Conservation (phyloP, 2,888 invertebrate species). For the Ischnura elegans region DNA sequence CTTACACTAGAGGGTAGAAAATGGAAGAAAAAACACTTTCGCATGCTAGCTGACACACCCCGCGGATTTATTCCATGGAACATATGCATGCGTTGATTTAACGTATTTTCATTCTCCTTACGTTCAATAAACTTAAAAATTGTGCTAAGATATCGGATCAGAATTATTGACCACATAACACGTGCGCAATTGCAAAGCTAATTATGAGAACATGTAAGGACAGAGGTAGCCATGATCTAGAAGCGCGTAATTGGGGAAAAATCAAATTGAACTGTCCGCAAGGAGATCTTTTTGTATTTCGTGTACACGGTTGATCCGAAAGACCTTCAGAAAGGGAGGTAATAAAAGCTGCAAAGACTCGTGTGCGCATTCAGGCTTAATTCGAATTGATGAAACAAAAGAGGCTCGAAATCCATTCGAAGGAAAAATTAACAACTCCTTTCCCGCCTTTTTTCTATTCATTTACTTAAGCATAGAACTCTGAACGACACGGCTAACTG, state of each 20-base stretch:
- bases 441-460: background rate
- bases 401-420: background rate
- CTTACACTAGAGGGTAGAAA: no score
- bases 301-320: background rate
- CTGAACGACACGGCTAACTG: background rate
- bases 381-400: background rate
- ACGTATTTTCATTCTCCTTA: no score
- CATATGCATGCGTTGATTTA: no score
- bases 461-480: background rate
- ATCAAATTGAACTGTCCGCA: constrained; percentile 12
- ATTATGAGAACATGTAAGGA: no score
- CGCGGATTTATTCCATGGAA: no score
- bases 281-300: background rate
- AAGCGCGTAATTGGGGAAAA: constrained; percentile 1
- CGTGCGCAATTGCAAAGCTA: no score
- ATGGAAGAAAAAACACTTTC: no score
- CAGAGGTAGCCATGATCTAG: no score
- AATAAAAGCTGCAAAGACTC: background rate
- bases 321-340: background rate
- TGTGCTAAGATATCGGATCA: no score
- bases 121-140: no score
- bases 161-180: no score
- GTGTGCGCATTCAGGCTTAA: background rate
- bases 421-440: background rate
- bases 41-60: no score